Percentiles rank a stretch among this genome's conserved stretches.
Conservation (phyloP, 2,888 invertebrate genomes). For the Ennomos quercinarius region DNA sequence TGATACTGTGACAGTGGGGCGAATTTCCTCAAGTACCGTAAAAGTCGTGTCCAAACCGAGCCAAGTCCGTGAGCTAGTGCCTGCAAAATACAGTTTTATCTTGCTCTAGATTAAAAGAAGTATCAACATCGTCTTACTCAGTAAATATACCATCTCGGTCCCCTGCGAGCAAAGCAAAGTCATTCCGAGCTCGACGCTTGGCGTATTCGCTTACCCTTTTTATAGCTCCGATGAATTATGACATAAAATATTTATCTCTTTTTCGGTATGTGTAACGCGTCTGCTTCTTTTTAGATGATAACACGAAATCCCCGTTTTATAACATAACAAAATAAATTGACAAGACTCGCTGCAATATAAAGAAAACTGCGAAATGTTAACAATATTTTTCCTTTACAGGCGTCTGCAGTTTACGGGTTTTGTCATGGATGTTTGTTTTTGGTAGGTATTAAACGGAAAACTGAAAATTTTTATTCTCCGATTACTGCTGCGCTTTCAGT, state of each 20-base stretch:
- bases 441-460: slow-evolving; percentile 8
- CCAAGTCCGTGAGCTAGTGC: slow-evolving; percentile 38
- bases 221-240: slow-evolving; percentile 77
- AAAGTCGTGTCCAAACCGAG: slow-evolving; percentile 26
- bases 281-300: slow-evolving; percentile 72
- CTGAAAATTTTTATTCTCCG: neutral
- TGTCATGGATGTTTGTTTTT: neutral
- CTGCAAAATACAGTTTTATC: slow-evolving; percentile 47
- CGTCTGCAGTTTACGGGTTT: slow-evolving; percentile 17
- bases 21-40: slow-evolving; percentile 21
- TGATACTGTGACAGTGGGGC: slow-evolving; percentile 10
- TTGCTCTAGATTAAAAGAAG: slow-evolving; percentile 60
- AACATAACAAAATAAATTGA: slow-evolving; percentile 62
- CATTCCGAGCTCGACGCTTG: slow-evolving; percentile 58
- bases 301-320: slow-evolving; percentile 71
- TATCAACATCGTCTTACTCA: slow-evolving; percentile 54
- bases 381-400: slow-evolving; percentile 29
- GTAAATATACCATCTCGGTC: slow-evolving; percentile 52
- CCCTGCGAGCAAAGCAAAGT: slow-evolving; percentile 63
- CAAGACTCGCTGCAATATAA: slow-evolving; percentile 50
- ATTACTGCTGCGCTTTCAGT: neutral
- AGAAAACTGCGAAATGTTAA: slow-evolving; percentile 45
- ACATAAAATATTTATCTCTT: slow-evolving; percentile 80
- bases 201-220: slow-evolving; percentile 72
- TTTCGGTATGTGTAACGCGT: slow-evolving; percentile 72